Percentiles rank a stretch among this genome's conserved stretches.
These are phyloP conservation scores for Andrena marginata DNA, from an alignment of 2,888 invertebrate genomes.

Conservation along the genomic window DNA sequence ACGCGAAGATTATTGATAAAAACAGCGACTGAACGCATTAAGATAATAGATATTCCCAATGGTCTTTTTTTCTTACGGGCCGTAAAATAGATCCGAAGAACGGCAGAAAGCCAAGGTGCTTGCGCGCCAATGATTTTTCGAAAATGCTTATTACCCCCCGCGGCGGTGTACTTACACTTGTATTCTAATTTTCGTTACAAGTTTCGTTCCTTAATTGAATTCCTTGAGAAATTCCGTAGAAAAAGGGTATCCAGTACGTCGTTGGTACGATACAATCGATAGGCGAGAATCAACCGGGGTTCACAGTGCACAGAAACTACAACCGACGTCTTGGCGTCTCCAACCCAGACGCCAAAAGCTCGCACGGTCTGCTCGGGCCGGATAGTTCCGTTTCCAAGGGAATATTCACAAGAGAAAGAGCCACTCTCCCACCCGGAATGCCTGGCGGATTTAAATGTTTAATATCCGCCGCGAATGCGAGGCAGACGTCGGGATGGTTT, in stretches of 20 bases:
- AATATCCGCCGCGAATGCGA: not conserved
- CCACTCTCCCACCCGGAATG: not conserved
- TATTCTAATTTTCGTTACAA: conserved; percentile 22
- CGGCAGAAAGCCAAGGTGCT: conserved; percentile 25
- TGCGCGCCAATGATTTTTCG: conserved; percentile 63
- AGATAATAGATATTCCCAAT: conserved; percentile 26
- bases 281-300: conserved; percentile 77
- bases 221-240: conserved; percentile 55
- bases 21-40: not conserved
- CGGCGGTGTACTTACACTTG: conserved; percentile 46
- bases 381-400: conserved; percentile 1
- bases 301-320: conserved; percentile 77
- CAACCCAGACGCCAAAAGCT: conserved; percentile 73
- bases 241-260: conserved; percentile 64
- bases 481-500: not conserved
- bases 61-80: conserved; percentile 12
- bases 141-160: not conserved
- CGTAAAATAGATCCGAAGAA: conserved; percentile 23
- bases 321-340: conserved; percentile 67
- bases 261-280: conserved; percentile 72
- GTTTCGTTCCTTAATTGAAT: conserved; percentile 37
- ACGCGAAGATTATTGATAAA: not conserved
- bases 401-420: not conserved
- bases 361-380: conserved; percentile 26
- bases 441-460: not conserved